These are phyloP conservation scores for Arrhamphus sclerolepis DNA, from an alignment of 2,797 vertebrate genomes.

Conservation along the genomic window DNA sequence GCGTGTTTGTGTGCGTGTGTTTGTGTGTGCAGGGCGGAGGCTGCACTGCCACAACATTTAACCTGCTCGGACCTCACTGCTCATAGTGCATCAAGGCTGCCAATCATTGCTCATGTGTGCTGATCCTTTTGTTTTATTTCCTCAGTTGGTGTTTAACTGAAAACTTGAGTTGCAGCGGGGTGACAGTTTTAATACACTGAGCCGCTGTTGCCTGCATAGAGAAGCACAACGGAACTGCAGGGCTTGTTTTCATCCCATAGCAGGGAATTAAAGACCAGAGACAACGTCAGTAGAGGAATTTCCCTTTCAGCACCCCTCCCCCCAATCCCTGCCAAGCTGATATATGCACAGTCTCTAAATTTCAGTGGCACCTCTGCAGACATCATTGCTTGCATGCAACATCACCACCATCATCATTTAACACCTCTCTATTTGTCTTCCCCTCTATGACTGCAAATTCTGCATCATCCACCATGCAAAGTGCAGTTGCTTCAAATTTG, in stretches of 20 bases:
- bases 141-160: neutral
- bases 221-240: neutral
- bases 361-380: slow-evolving; percentile 12
- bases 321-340: too few species aligned
- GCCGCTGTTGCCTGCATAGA: neutral
- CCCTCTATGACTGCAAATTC: neutral
- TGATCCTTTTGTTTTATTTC: neutral
- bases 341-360: neutral
- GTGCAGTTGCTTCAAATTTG: slow-evolving; percentile 26
- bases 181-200: neutral
- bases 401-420: neutral
- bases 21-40: slow-evolving; percentile 76
- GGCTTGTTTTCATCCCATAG: slow-evolving; percentile 25
- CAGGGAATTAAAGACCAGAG: slow-evolving; percentile 19
- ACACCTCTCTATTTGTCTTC: neutral
- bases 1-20: slow-evolving; percentile 46
- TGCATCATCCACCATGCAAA: slow-evolving; percentile 7
- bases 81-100: too few species aligned
- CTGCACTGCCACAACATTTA: slow-evolving; percentile 42
- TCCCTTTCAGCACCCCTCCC: neutral
- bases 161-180: neutral
- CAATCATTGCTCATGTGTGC: neutral
- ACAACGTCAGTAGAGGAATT: slow-evolving; percentile 9
- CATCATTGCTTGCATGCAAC: neutral
- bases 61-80: too few species aligned